Base-by-base conservation (phyloP, 1,140 invertebrate genomes). In the Temnothorax nylanderi region DNA sequence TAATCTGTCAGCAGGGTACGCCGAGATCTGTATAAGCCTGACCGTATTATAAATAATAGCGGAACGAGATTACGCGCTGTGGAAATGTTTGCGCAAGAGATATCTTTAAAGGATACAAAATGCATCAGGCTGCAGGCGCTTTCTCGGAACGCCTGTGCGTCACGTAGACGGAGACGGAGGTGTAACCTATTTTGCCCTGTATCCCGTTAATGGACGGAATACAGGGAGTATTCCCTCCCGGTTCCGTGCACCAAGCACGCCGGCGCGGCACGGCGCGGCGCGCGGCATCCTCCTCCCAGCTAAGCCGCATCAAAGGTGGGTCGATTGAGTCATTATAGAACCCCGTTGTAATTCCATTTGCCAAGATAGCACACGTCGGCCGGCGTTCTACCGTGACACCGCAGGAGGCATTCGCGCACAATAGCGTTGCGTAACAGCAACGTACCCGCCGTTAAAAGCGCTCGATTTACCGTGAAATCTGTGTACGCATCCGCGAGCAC, bases 391-490 rank as follows among this genome's bases (percentile, higher is more conserved):
- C 81, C 89, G 86, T 90, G 87, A 92, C 89, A 91, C 91, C 91
- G 49, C 88, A 87, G 91, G 91, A 92, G 86, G 89, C 86, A 88
- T 86, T 84, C 65, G 49, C 13, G 37, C 32, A 92, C 89, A 92
- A 92, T 89, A 34, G 71, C 34, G 34, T 91, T 87, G 88, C 91
- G 91, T 87, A 89, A 91, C 81, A 84, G 51, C 60, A 49, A 56
- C 58, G 1, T 75, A 60, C 47, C 62, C 78, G 76, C 32, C 56
- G 74, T 37, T 90, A 88, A 89, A 77, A 67, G 78, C 72, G 88
- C 71, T 91, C 85, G 89, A 92, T 92, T 92, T 92, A 92, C 88
- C 91, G 90, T 92, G 87, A 92, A 92, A 92, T 88, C 71, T 72
- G 41, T 91, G 62, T 72, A 71, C 87, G 51, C 49, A 60, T 26